Evolutionary conservation across 2,113 vertebrate species (phyloP), one percentile per base, ranked within the genome.

Genomic region (Benthochromis sp.): DNA sequence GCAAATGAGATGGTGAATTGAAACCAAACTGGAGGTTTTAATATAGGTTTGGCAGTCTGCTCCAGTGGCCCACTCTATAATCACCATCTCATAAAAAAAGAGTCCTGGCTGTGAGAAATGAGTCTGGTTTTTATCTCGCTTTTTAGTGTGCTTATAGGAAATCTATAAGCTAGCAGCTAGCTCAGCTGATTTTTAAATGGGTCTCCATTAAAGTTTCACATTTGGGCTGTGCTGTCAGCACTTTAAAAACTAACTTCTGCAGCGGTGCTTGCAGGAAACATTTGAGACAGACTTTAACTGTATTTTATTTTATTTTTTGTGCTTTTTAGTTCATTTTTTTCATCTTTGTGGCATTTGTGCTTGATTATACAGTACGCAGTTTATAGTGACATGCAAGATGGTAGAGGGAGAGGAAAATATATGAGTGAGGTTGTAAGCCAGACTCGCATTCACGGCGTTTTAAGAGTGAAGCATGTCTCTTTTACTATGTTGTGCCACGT

Each of bases 351-450:
- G 82, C 40, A 34, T 88, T 93, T 94, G 85, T 89, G 24, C 82
- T 57, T 90, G 88, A 93, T 91, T 94, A 93, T 76, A 91, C 61
- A 87, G 36, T 63, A 52, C 9, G 57, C 16, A 82, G 83, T 86
- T 86, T 86, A 82, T 63, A 85, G 85, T 90, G 86, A 92, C 89
- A 89, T 80, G 84, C 83, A 92, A 84, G 45, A 86, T 89, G 88
- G 85, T 84, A 52, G 87, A 86, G 52, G 45, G 59, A 88, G 82
- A 89, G 63, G 36, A 63, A 90, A 86, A 88, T 89, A 92, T 86
- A 92, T 6, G 79, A 83, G 81, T 27, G 82, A 85, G 82, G 40
- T 83, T 91, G 54, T 84, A 69, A 81, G 69, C 71, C 69, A 86
- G 66, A 73, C 84, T 87, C 83, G 5, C 40, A 63, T 88, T 87